A percentile compares a stretch with the other conserved stretches of the same genome.
phyloP scores from a whole-genome alignment of 1,140 invertebrate species.

The Branchinecta lindahli region DNA sequence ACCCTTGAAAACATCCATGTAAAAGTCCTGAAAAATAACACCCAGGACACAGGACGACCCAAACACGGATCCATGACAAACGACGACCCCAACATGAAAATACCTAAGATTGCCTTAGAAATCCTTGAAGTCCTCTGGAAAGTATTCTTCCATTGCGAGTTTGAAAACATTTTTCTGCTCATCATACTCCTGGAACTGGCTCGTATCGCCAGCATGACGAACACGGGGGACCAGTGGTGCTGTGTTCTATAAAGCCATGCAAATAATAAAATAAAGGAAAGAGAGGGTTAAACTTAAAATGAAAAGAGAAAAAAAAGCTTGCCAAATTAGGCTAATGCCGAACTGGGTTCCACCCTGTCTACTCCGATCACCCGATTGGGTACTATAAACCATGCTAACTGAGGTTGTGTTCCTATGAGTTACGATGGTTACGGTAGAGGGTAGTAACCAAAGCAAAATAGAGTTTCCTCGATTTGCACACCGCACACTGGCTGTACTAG shows the following conservation, averaged over 20 bases:
- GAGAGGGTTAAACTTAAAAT: no score
- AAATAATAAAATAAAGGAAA: slow-evolving; percentile 11
- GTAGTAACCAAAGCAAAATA: no score
- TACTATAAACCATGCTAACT: no score
- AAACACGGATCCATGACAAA: background rate
- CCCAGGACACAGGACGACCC: background rate
- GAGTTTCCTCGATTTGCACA: no score
- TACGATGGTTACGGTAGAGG: no score
- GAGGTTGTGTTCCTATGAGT: no score
- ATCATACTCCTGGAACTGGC: slow-evolving; percentile 42
- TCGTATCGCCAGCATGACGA: slow-evolving; percentile 37
- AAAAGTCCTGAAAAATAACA: background rate
- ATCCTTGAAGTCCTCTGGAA: slow-evolving; percentile 39
- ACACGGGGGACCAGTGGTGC: slow-evolving; percentile 39
- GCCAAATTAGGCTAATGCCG: no score
- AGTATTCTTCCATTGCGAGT: slow-evolving; percentile 33
- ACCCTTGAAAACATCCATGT: background rate
- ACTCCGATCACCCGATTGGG: no score
- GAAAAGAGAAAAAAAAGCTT: no score
- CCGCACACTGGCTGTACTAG: no score
- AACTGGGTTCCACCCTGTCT: no score
- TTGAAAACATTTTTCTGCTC: slow-evolving; percentile 35
- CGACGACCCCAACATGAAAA: background rate
- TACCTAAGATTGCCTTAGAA: slow-evolving; percentile 32
- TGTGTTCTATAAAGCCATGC: slow-evolving; percentile 31